A percentile compares a stretch with the other conserved stretches of the same genome.
Evolutionary conservation across 2,888 invertebrate species (phyloP).

Genomic region (Meganola albula): DNA sequence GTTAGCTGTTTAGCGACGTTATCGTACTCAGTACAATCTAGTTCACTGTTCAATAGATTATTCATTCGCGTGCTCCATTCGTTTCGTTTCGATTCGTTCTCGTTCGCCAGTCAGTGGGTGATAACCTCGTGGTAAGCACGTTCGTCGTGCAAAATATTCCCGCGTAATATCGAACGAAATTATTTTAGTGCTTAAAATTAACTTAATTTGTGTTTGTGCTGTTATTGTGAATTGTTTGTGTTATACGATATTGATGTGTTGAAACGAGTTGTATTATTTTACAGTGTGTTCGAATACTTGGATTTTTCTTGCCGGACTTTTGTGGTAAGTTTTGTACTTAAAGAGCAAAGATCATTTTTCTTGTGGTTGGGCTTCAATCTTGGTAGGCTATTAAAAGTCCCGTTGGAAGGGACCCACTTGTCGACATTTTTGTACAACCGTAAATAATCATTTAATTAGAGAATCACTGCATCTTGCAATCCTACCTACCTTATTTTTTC

Average conservation of each 20-base stretch:
- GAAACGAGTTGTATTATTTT: conserved; percentile 46
- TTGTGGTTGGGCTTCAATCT: conserved; percentile 11
- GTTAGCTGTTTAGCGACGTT: too few relatives aligned
- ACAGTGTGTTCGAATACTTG: conserved; percentile 49
- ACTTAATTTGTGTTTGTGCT: conserved; percentile 38
- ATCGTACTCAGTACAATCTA: too few relatives aligned
- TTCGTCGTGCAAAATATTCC: conserved; percentile 33
- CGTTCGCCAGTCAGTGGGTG: conserved; percentile 60
- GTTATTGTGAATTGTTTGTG: conserved; percentile 39
- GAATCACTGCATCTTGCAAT: too few relatives aligned
- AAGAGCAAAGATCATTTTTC: conserved; percentile 32
- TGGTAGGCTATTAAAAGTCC: conserved; percentile 17
- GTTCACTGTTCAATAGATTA: too few relatives aligned
- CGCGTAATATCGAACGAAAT: conserved; percentile 52
- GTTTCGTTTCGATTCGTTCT: conserved; percentile 30
- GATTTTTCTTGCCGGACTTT: conserved; percentile 57
- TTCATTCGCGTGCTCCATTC: too few relatives aligned
- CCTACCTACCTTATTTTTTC: too few relatives aligned
- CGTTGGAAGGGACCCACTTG: conserved; percentile 17
- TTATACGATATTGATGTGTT: conserved; percentile 42
- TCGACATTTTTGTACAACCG: conserved; percentile 21
- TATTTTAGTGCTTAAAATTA: conserved; percentile 44
- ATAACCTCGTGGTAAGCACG: conserved; percentile 50
- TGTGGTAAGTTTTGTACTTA: conserved; percentile 65
- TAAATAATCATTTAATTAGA: conserved; percentile 19